These are phyloP conservation scores for Ryuthela nishihirai DNA, from an alignment of 2,888 invertebrate species.

Conservation along the genomic window DNA sequence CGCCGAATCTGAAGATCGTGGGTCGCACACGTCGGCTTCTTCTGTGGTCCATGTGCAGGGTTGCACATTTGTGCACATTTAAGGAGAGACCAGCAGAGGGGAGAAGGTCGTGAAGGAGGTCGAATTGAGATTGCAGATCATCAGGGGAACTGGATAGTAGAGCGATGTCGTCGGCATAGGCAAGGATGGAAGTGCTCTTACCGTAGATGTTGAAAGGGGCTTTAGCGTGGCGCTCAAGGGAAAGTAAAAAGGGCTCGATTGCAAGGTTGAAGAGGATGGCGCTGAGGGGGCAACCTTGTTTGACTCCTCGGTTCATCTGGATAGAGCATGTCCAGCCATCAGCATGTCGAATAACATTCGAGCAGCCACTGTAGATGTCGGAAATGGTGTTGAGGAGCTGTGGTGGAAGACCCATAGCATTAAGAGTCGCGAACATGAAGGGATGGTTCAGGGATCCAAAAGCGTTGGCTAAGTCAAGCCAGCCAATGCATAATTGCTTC, in stretches of 20 bases:
- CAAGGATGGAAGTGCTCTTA: neutral
- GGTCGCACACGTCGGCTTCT: too few species aligned
- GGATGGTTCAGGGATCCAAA: constrained; percentile 49
- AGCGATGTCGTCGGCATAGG: constrained; percentile 44
- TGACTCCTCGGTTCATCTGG: constrained; percentile 44
- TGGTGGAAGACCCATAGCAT: neutral
- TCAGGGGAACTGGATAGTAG: constrained; percentile 19
- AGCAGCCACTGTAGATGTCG: constrained; percentile 34
- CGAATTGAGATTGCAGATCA: too few species aligned
- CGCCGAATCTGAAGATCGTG: too few species aligned
- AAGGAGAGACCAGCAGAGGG: too few species aligned
- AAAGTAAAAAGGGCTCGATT: constrained; percentile 43
- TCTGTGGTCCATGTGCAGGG: too few species aligned
- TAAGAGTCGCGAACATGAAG: constrained; percentile 8
- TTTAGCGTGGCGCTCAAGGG: neutral
- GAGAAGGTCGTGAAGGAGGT: too few species aligned
- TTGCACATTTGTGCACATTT: too few species aligned
- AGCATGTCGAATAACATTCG: constrained; percentile 35
- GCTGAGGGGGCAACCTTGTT: constrained; percentile 48
- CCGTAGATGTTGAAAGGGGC: neutral
- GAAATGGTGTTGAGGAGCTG: constrained; percentile 22
- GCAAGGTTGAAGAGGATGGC: constrained; percentile 48
- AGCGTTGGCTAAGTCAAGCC: constrained; percentile 50
- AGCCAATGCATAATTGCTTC: constrained; percentile 44
- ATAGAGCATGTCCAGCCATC: constrained; percentile 37